These are phyloP conservation scores for Ceyx erithaca DNA, from an alignment of 2,797 vertebrate genomes.

Conservation along the genomic window DNA sequence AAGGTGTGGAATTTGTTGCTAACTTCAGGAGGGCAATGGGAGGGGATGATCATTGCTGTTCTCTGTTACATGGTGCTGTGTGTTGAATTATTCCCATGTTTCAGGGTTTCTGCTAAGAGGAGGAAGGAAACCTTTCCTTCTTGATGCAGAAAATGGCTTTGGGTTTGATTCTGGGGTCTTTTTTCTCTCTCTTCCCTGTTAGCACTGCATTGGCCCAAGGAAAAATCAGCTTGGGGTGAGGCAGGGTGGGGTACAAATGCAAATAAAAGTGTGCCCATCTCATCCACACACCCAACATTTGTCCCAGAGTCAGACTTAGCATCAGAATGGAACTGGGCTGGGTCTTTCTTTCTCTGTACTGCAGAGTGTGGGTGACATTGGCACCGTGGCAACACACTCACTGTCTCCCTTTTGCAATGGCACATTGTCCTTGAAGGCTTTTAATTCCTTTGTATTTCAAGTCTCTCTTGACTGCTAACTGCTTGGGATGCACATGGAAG, in stretches of 20 bases:
- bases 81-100: not conserved
- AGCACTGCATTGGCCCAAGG: not conserved
- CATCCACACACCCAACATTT: not conserved
- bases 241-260: not conserved
- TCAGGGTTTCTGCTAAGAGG: not conserved
- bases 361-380: conserved; percentile 3
- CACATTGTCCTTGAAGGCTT: not conserved
- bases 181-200: not conserved
- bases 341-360: conserved; percentile 42
- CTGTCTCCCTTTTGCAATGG: not conserved
- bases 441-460: not conserved
- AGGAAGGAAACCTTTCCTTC: not conserved
- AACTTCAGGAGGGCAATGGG: not conserved
- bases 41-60: not conserved
- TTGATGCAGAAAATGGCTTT: not conserved
- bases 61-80: not conserved
- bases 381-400: not conserved
- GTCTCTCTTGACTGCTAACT: not conserved
- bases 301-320: not conserved
- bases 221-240: not conserved
- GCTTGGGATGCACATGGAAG: not conserved
- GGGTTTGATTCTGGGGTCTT: not conserved
- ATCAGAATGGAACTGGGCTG: conserved; percentile 48
- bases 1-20: not conserved
- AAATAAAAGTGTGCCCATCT: not conserved